A percentile compares a stretch with the other conserved stretches of the same genome.
Evolutionary conservation across 2,113 vertebrate genomes (phyloP).

Genomic region (Rhynchomys soricoides): DNA sequence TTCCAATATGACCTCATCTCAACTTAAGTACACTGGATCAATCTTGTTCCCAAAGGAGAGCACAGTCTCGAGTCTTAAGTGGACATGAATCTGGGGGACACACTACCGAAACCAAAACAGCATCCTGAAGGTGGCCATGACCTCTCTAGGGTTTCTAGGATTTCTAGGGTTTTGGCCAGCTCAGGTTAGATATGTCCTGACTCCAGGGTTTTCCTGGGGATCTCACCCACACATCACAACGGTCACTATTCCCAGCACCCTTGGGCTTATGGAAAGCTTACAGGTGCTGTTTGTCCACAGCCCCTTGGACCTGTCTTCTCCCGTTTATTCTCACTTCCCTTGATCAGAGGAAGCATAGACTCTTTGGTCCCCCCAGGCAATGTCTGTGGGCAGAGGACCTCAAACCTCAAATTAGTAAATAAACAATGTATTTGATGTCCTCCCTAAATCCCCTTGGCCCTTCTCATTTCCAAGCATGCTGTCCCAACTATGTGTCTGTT

Average conservation of each 20-base stretch:
- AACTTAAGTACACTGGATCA: rapidly evolving
- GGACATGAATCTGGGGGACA: neutral
- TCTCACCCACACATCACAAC: rapidly evolving
- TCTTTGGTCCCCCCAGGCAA: neutral
- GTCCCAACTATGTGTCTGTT: neutral
- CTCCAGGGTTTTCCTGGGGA: neutral
- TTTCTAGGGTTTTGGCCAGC: neutral
- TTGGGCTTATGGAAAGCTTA: neutral
- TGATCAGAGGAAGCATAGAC: neutral
- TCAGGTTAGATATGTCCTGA: neutral
- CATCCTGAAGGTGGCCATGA: rapidly evolving
- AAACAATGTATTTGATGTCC: rapidly evolving
- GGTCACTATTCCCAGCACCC: neutral
- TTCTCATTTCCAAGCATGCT: neutral
- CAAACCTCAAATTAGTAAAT: neutral
- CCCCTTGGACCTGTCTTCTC: too few species aligned
- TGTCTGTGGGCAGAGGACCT: too few species aligned
- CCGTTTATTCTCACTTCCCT: neutral
- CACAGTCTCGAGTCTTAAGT: neutral
- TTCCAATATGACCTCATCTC: rapidly evolving
- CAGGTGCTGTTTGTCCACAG: neutral
- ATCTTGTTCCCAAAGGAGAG: neutral
- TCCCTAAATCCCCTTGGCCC: neutral
- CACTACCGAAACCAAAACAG: rapidly evolving
- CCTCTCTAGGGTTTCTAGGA: neutral